A percentile compares a stretch with the other conserved stretches of the same genome.
These are phyloP conservation scores for Paratilapia polleni DNA, from an alignment of 2,113 vertebrate genomes.

Conservation along the genomic window DNA sequence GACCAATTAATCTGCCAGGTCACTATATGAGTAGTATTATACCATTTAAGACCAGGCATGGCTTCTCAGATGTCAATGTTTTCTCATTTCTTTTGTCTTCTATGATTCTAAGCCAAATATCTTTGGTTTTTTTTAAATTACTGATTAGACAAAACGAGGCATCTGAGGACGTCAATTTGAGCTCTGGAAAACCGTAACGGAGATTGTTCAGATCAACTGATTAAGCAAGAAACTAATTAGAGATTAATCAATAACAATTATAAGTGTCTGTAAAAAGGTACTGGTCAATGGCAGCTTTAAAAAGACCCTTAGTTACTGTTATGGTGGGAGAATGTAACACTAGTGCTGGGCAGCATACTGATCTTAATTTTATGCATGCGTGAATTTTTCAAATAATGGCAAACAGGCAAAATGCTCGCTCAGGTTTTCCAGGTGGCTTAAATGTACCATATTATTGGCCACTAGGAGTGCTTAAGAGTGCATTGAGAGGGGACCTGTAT, in stretches of 20 bases:
- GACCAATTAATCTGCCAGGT: not conserved
- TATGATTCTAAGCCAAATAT: not conserved
- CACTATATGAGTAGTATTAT: not conserved
- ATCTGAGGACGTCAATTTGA: not conserved
- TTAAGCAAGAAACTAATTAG: not conserved
- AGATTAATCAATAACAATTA: not conserved
- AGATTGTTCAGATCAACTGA: not conserved
- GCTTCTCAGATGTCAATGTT: not conserved
- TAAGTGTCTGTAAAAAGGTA: not conserved
- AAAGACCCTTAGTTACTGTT: not conserved
- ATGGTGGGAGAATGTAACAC: not conserved
- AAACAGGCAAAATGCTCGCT: not conserved
- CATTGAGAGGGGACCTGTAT: not conserved
- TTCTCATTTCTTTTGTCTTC: not conserved
- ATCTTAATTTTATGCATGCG: slow-evolving; percentile 6
- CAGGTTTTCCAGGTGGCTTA: not conserved
- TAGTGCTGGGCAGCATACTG: not conserved
- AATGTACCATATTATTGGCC: not conserved
- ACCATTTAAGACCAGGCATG: not conserved
- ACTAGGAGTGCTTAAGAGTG: not conserved
- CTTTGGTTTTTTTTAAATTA: not conserved
- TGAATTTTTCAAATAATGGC: not conserved
- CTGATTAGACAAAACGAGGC: not conserved
- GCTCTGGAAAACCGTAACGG: not conserved
- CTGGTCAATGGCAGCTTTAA: not conserved